Conservation (phyloP, 2,888 invertebrate genomes). For the Agrilus mali region DNA sequence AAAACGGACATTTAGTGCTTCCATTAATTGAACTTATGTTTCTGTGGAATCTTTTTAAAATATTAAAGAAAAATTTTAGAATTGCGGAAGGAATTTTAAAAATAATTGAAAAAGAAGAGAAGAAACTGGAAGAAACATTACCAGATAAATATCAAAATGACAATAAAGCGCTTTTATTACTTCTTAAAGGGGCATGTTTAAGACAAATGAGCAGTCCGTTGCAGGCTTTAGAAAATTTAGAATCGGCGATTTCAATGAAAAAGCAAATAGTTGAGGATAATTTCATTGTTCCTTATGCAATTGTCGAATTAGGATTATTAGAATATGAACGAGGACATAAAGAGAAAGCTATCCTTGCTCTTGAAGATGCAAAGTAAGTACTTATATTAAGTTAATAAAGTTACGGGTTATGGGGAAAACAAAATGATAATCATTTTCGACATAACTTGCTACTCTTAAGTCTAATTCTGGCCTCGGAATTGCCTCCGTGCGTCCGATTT, state of each 20-base stretch:
- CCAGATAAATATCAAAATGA: slow-evolving; percentile 47
- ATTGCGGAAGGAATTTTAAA: slow-evolving; percentile 49
- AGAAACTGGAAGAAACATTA: slow-evolving; percentile 21
- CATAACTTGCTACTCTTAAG: too few species aligned
- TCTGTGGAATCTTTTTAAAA: slow-evolving; percentile 84
- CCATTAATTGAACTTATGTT: slow-evolving; percentile 83
- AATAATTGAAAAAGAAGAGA: slow-evolving; percentile 43
- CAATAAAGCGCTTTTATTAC: slow-evolving; percentile 60
- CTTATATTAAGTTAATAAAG: slow-evolving; percentile 6
- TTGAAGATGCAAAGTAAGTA: slow-evolving; percentile 74
- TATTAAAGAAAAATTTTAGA: slow-evolving; percentile 58
- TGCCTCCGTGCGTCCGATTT: too few species aligned
- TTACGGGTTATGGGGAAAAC: too few species aligned
- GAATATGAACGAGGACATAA: slow-evolving; percentile 56
- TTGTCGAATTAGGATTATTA: slow-evolving; percentile 74
- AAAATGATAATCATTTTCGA: too few species aligned
- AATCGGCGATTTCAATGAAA: slow-evolving; percentile 48
- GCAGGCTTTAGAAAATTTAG: slow-evolving; percentile 64
- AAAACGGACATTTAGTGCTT: slow-evolving; percentile 59
- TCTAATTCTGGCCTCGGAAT: too few species aligned
- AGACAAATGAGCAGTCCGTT: slow-evolving; percentile 63
- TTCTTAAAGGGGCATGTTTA: slow-evolving; percentile 75
- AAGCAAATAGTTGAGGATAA: slow-evolving; percentile 67
- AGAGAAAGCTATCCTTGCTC: slow-evolving; percentile 52
- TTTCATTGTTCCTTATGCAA: slow-evolving; percentile 75